Percentiles rank a stretch among this genome's conserved stretches.
These are phyloP conservation scores for Micrastur ruficollis DNA, from an alignment of 2,797 vertebrate species.

Conservation along the genomic window DNA sequence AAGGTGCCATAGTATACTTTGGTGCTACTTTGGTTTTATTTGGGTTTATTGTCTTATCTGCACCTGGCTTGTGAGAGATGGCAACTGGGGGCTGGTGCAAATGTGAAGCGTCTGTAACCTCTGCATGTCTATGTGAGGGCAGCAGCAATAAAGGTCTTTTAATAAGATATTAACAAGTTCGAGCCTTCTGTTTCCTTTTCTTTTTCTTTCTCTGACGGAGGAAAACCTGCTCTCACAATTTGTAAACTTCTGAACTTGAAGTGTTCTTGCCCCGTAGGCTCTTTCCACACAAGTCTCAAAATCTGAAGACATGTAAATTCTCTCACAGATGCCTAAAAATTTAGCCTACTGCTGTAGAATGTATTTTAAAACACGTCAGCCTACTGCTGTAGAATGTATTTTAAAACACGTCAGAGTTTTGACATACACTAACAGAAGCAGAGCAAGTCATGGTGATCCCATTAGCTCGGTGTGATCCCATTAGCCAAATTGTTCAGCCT, in stretches of 20 bases:
- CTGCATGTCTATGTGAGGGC: background rate
- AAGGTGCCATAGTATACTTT: rapidly evolving
- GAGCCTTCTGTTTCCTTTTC: background rate
- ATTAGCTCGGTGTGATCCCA: conserved; percentile 65
- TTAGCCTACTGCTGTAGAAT: conserved; percentile 22
- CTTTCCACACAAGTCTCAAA: background rate
- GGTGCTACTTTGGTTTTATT: too few species aligned
- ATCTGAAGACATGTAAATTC: background rate
- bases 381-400: conserved; percentile 23
- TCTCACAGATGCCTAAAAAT: conserved; percentile 8
- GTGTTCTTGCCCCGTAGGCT: background rate
- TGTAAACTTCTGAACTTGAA: background rate
- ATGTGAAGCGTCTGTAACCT: background rate
- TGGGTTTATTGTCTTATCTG: background rate
- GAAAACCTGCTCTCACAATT: background rate
- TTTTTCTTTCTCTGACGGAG: background rate
- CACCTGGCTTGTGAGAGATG: background rate
- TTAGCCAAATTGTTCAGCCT: conserved; percentile 67
- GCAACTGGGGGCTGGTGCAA: background rate
- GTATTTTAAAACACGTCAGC: conserved; percentile 54
- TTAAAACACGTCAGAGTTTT: conserved; percentile 60
- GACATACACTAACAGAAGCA: conserved; percentile 54
- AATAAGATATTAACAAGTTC: background rate
- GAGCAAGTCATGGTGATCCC: conserved; percentile 52
- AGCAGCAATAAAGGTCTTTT: background rate